phyloP scores from a whole-genome alignment of 2,113 vertebrate genomes.

The Rhabdornis inornatus region DNA sequence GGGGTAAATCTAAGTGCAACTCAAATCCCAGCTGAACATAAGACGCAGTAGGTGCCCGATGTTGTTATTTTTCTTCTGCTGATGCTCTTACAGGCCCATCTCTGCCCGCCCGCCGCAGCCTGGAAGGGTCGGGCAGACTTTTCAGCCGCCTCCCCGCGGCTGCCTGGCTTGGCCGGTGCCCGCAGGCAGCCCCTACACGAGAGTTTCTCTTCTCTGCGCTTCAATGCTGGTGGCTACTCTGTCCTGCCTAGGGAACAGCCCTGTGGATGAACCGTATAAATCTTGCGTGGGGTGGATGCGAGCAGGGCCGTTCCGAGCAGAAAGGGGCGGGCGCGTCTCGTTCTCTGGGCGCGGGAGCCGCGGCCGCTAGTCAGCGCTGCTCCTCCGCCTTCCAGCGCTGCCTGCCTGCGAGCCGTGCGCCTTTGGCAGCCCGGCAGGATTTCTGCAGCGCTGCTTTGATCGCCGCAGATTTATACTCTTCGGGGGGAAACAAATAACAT shows the following conservation, averaged over 20 bases:
- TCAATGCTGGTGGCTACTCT: rapidly evolving
- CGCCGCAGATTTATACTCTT: not conserved
- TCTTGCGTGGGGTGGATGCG: rapidly evolving
- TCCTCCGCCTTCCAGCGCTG: not conserved
- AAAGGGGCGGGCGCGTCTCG: too few relatives aligned
- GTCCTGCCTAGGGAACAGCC: not conserved
- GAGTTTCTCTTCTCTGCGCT: not conserved
- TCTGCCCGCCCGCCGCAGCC: not conserved
- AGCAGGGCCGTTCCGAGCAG: not conserved
- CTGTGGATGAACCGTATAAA: rapidly evolving
- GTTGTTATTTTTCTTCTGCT: not conserved
- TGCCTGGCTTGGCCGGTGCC: not conserved
- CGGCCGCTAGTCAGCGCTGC: conserved; percentile 47
- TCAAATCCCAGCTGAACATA: not conserved
- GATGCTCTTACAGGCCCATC: not conserved
- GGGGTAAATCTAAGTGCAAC: not conserved
- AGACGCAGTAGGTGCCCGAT: rapidly evolving
- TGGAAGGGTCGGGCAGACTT: not conserved
- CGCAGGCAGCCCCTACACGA: rapidly evolving
- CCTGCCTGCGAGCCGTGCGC: not conserved
- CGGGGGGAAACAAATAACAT: not conserved
- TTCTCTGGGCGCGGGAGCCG: not conserved
- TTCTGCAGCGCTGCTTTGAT: not conserved
- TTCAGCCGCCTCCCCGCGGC: rapidly evolving
- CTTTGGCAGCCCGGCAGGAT: not conserved